phyloP scores from a whole-genome alignment of 2,113 vertebrate species.

The Otocyon megalotis region DNA sequence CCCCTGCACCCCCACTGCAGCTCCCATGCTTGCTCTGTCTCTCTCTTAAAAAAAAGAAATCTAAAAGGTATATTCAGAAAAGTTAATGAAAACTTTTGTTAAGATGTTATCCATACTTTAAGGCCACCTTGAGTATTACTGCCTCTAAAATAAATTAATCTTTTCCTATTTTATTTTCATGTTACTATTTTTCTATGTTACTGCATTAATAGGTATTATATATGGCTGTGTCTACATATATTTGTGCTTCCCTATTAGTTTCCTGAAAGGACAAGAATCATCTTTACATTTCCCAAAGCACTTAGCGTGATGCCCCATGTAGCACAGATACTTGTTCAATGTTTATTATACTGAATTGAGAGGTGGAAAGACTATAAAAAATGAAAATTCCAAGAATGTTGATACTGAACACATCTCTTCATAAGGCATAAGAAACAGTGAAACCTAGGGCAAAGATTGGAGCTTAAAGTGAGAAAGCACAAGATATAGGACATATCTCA shows the following conservation, averaged over 20 bases:
- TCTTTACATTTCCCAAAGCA: background rate
- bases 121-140: background rate
- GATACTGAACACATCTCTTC: background rate
- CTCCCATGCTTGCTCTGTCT: background rate
- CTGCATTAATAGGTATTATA: background rate
- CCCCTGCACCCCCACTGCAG: rapidly evolving
- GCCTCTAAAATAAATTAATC: background rate
- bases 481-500: background rate
- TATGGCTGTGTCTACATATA: background rate
- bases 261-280: background rate
- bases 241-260: background rate
- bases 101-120: background rate
- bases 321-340: background rate
- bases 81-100: background rate
- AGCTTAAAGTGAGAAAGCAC: background rate
- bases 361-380: background rate
- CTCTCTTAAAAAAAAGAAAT: background rate
- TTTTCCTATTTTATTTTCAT: background rate
- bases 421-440: background rate
- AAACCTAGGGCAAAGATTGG: background rate
- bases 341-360: background rate
- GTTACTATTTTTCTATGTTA: background rate
- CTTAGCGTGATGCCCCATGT: background rate
- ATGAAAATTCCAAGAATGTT: background rate
- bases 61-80: background rate